Evolutionary conservation across 2,797 vertebrate genomes (phyloP).

Genomic region (Microtus agrestis): DNA sequence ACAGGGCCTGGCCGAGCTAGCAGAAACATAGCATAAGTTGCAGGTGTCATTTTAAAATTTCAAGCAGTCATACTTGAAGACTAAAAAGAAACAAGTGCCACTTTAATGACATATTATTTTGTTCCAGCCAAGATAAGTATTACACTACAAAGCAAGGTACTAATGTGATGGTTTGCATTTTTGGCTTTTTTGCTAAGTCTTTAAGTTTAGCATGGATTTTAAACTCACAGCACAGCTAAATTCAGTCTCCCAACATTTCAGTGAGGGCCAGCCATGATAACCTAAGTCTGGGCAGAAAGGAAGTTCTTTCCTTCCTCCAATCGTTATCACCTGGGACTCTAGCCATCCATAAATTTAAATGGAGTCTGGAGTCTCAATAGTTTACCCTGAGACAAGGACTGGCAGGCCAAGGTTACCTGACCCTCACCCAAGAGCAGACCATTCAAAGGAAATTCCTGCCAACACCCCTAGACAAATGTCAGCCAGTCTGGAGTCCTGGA

Average conservation of each 20-base stretch:
- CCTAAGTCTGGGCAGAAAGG: too few species aligned
- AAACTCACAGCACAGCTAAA: neutral
- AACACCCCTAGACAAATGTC: too few species aligned
- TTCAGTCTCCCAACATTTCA: neutral
- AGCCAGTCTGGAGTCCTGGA: too few species aligned
- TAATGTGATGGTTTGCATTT: neutral
- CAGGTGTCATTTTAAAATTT: neutral
- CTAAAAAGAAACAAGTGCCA: neutral
- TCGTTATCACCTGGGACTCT: too few species aligned
- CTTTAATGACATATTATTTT: neutral
- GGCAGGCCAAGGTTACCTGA: too few species aligned
- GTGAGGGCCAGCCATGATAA: too few species aligned
- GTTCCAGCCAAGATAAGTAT: neutral
- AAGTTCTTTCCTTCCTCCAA: too few species aligned
- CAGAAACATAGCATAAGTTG: neutral
- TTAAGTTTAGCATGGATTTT: slow-evolving; percentile 19
- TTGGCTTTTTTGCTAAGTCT: neutral
- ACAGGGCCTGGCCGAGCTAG: neutral
- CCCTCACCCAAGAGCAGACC: too few species aligned
- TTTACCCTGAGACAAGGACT: too few species aligned
- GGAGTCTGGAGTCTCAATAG: too few species aligned
- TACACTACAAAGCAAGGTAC: neutral
- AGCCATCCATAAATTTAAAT: too few species aligned
- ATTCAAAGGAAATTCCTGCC: too few species aligned
- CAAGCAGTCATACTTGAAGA: neutral